Conservation (phyloP, 2,113 vertebrate species). For the Dipodomys ordii region DNA sequence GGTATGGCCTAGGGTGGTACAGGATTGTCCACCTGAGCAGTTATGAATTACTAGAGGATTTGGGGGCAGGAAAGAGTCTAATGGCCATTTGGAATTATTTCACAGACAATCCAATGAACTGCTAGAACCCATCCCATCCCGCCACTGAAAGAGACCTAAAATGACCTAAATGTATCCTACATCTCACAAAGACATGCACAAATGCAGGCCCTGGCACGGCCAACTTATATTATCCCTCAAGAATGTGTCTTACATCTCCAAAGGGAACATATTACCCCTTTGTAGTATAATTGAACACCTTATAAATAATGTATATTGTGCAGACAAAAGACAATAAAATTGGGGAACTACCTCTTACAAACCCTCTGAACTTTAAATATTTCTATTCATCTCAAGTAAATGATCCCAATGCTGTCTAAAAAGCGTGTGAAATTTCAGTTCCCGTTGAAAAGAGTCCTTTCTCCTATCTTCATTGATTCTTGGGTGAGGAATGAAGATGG, state of each 20-base stretch:
- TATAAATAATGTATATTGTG: constrained; percentile 40
- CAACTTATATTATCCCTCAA: neutral
- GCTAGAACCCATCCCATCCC: neutral
- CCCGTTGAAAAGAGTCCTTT: neutral
- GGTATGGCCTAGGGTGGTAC: accelerated
- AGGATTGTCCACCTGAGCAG: neutral
- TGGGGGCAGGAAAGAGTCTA: neutral
- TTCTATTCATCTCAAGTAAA: constrained; percentile 37
- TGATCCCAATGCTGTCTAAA: neutral
- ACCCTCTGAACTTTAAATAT: constrained; percentile 48
- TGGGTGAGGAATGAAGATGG: neutral
- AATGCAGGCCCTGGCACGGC: neutral
- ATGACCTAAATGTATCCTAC: neutral
- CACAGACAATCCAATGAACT: neutral
- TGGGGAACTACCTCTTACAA: neutral
- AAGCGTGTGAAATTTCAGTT: neutral
- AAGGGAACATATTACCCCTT: constrained; percentile 25
- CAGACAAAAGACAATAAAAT: constrained; percentile 67
- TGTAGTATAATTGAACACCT: constrained; percentile 61
- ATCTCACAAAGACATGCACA: neutral
- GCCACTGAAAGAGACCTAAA: neutral
- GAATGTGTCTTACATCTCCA: constrained; percentile 53
- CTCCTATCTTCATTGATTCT: constrained; percentile 10
- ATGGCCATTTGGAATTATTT: constrained; percentile 23
- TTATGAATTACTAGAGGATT: neutral